These are phyloP conservation scores for Plagodis pulveraria DNA, from an alignment of 2,888 invertebrate species.

Conservation along the genomic window DNA sequence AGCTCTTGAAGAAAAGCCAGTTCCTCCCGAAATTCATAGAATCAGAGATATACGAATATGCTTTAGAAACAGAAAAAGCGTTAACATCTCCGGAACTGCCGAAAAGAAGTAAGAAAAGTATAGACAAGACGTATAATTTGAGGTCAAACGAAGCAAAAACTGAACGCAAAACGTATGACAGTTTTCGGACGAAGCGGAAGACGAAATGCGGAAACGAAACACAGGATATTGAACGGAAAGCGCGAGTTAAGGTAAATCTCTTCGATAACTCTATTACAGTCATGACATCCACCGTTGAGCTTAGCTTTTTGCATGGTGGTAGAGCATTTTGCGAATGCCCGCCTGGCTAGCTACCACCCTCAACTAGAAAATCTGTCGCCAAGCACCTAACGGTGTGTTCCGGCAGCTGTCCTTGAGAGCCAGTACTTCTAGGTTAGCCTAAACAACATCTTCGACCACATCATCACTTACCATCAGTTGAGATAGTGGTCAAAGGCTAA, in stretches of 20 bases:
- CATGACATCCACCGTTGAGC: too few species aligned
- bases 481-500: too few species aligned
- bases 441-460: too few species aligned
- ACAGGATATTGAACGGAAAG: constrained; percentile 4
- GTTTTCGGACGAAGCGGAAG: constrained; percentile 51
- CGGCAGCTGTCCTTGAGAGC: too few species aligned
- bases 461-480: too few species aligned
- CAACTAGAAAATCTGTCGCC: too few species aligned
- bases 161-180: constrained; percentile 63
- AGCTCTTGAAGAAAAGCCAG: constrained; percentile 72
- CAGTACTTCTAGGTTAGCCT: too few species aligned
- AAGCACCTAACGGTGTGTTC: too few species aligned
- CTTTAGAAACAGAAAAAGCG: constrained; percentile 68
- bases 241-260: constrained; percentile 25
- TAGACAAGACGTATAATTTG: constrained; percentile 68
- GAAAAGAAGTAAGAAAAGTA: constrained; percentile 52
- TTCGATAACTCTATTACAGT: background rate
- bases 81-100: constrained; percentile 50
- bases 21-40: constrained; percentile 67
- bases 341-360: too few species aligned
- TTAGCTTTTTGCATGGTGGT: too few species aligned
- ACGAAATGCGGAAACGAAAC: constrained; percentile 33
- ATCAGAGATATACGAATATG: constrained; percentile 70
- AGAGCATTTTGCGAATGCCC: too few species aligned
- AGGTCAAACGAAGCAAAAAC: constrained; percentile 68